These are phyloP conservation scores for Epinephelus awoara DNA, from an alignment of 2,797 vertebrate genomes.

Conservation along the genomic window DNA sequence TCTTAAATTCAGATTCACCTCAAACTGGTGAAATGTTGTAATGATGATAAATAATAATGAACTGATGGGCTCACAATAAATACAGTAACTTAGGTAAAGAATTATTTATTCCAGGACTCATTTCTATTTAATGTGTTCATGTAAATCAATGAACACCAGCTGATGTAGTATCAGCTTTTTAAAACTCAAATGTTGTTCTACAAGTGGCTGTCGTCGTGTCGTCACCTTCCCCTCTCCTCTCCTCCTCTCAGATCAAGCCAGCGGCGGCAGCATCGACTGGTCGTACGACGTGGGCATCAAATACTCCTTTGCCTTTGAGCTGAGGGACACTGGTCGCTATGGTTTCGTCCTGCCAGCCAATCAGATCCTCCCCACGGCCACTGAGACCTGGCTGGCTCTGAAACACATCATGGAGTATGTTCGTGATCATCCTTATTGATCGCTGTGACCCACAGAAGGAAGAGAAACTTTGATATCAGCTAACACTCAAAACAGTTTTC, in stretches of 20 bases:
- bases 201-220: neutral
- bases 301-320: conserved; percentile 94
- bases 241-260: conserved; percentile 89
- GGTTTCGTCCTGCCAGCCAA: conserved; percentile 92
- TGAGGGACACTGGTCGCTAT: conserved; percentile 91
- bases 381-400: conserved; percentile 93
- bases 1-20: neutral
- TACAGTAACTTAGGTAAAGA: neutral
- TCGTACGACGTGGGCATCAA: conserved; percentile 92
- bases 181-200: neutral
- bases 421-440: conserved; percentile 82
- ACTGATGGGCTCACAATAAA: neutral
- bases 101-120: neutral
- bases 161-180: neutral
- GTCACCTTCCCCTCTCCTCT: neutral
- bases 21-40: neutral
- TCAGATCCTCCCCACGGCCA: conserved; percentile 93
- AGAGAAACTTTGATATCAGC: too few species aligned
- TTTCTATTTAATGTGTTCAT: neutral
- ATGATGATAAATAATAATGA: neutral
- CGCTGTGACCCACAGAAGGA: neutral
- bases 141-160: neutral
- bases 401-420: conserved; percentile 90
- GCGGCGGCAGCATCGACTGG: conserved; percentile 93
- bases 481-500: neutral